phyloP scores from a whole-genome alignment of 2,113 vertebrate genomes.

The Struthidea cinerea region DNA sequence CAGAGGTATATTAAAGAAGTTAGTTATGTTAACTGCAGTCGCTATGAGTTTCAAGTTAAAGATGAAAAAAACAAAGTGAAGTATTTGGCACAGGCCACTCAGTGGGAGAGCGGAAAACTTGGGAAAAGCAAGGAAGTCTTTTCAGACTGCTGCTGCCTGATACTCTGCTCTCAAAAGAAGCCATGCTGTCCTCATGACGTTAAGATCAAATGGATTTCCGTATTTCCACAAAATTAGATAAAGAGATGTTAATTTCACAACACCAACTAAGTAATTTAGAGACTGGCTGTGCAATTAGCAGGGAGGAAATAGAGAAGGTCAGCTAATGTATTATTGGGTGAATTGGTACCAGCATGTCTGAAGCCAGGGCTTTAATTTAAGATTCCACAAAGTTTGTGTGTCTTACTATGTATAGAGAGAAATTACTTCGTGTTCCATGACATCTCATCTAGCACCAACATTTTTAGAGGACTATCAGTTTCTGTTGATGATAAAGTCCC shows the following conservation, averaged over 20 bases:
- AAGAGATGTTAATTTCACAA: not conserved
- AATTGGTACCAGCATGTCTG: constrained; percentile 9
- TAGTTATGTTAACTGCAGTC: not conserved
- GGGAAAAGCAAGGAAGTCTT: not conserved
- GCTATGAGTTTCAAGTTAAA: not conserved
- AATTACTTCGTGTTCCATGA: not conserved
- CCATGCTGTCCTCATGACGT: accelerated
- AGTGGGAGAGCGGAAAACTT: not conserved
- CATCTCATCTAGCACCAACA: not conserved
- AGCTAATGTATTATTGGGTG: not conserved
- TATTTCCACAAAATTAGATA: not conserved
- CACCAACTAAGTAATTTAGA: not conserved
- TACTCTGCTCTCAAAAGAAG: not conserved
- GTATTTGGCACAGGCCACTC: not conserved
- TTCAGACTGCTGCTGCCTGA: not conserved
- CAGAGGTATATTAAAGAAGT: not conserved
- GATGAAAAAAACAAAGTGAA: not conserved
- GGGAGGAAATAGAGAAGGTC: not conserved
- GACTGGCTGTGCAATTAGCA: not conserved
- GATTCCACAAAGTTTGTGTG: not conserved
- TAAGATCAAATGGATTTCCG: not conserved
- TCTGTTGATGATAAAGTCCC: not conserved
- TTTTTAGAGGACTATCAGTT: not conserved
- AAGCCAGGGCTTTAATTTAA: not conserved
- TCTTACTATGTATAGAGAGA: not conserved